Evolutionary conservation across 1,140 invertebrate species (phyloP), one percentile per base, ranked within the genome.

Genomic region (Wiebesia pumilae): DNA sequence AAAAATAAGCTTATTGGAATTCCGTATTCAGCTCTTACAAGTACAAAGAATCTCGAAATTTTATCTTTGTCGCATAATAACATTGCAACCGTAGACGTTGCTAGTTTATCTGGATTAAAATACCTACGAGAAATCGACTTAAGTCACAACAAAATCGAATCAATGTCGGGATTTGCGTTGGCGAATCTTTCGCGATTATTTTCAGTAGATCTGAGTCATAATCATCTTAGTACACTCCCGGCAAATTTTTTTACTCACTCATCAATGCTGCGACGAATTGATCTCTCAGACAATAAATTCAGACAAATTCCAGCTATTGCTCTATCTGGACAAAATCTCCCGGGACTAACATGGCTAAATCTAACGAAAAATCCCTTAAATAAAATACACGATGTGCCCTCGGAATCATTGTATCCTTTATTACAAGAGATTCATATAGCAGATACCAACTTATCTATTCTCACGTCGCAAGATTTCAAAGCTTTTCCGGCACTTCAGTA

Each of bases 401-500:
- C 95, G 1, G 94, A 95, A 14, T 94, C 95, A 62, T 95, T 94
- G 89, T 96, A 96, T 91, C 96, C 96, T n/a, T 92, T 95, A 21
- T 94, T 98, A 0, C 95, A 97, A 91, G 97, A 97, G 91, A 94
- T 98, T 16, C 96, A 97, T 90, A 96, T 98, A 83, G 96, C 96
- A 73, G 95, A 95, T 35, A 98, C 97, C 0, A 98, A 98, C 91
- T 93, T 98, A 24, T 97, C 95, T 3, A 96, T 98, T 79, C 95
- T 98, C 9, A 97, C 97, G 0, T 97, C 97, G 71, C 97, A 97
- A 90, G 98, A 98, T 89, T 98, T 98, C 90, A 96, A 97, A 90
- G 95, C 97, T n/a, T 98, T 98, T 89, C 96, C 97, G 6, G 95
- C 95, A 0, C 93, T 98, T 19, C 95, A 96, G 88, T 96, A 96